These are phyloP conservation scores for Myrmecobius fasciatus DNA, from an alignment of 2,113 vertebrate species.

Conservation along the genomic window DNA sequence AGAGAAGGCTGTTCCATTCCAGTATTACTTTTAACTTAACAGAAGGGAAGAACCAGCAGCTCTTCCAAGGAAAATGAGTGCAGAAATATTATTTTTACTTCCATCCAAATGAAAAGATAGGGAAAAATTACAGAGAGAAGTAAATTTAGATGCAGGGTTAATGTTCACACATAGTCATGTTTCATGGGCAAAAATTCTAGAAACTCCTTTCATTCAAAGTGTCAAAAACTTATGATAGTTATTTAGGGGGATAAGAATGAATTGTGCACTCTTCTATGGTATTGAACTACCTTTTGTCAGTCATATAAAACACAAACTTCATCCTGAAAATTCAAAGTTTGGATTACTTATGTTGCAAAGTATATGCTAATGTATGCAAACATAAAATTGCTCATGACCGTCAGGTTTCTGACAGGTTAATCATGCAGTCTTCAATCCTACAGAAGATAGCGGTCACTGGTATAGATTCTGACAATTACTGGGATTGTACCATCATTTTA, in stretches of 20 bases:
- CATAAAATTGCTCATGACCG: slow-evolving; percentile 70
- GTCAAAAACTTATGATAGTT: not conserved
- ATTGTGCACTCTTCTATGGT: not conserved
- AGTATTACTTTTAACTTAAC: not conserved
- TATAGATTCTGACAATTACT: slow-evolving; percentile 70
- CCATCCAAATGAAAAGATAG: not conserved
- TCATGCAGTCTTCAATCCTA: not conserved
- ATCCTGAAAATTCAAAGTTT: slow-evolving; percentile 42
- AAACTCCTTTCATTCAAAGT: not conserved
- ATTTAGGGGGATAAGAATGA: slow-evolving; percentile 19
- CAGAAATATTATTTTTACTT: slow-evolving; percentile 40
- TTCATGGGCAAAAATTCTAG: not conserved
- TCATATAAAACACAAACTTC: not conserved
- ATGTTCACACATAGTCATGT: slow-evolving; percentile 24
- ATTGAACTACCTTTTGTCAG: not conserved
- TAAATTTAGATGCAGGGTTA: slow-evolving; percentile 53
- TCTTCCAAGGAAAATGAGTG: slow-evolving; percentile 7
- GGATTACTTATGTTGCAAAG: slow-evolving; percentile 55
- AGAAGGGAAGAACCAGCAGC: not conserved
- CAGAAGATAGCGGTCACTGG: slow-evolving; percentile 39
- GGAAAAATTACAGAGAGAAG: slow-evolving; percentile 38
- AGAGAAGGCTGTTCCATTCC: not conserved
- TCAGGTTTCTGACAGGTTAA: slow-evolving; percentile 42
- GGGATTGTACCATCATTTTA: slow-evolving; percentile 71
- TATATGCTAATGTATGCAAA: slow-evolving; percentile 76